phyloP scores from a whole-genome alignment of 2,888 invertebrate genomes.

The Thereva unica region DNA sequence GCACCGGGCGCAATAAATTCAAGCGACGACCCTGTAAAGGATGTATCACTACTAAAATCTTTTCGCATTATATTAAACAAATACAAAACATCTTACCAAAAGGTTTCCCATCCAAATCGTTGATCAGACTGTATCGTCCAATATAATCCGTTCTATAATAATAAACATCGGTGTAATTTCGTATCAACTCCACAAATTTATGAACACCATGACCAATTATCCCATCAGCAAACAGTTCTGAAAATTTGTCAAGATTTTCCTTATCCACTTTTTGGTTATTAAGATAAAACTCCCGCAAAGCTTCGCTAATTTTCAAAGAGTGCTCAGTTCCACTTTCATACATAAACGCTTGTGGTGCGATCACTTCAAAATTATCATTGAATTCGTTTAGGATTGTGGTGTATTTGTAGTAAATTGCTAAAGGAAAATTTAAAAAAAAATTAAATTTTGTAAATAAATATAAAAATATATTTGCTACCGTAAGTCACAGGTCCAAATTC shows the following conservation, averaged over 20 bases:
- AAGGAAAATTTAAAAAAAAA: not conserved
- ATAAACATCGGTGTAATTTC: constrained; percentile 64
- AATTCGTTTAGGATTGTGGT: constrained; percentile 52
- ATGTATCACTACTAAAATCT: not conserved
- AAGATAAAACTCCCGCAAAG: constrained; percentile 9
- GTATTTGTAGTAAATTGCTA: not conserved
- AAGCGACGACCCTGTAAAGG: too few species aligned
- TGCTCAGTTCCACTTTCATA: not conserved
- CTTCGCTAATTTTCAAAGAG: not conserved
- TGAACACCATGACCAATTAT: constrained; percentile 64
- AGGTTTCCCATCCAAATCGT: constrained; percentile 61
- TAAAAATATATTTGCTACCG: constrained; percentile 44
- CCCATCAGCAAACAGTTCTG: constrained; percentile 62
- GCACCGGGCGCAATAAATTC: too few species aligned
- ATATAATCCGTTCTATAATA: constrained; percentile 67
- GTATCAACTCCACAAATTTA: constrained; percentile 65
- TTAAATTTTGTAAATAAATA: not conserved
- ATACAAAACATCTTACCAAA: not conserved
- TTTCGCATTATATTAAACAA: not conserved
- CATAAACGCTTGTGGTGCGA: constrained; percentile 54
- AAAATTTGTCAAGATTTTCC: not conserved
- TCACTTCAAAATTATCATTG: constrained; percentile 53
- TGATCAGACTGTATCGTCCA: constrained; percentile 64
- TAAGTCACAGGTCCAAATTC: constrained; percentile 68
- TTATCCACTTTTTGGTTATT: not conserved